Evolutionary conservation across 2,888 invertebrate species (phyloP), one percentile per base, ranked within the genome.

Genomic region (Drosophila mulleri): DNA sequence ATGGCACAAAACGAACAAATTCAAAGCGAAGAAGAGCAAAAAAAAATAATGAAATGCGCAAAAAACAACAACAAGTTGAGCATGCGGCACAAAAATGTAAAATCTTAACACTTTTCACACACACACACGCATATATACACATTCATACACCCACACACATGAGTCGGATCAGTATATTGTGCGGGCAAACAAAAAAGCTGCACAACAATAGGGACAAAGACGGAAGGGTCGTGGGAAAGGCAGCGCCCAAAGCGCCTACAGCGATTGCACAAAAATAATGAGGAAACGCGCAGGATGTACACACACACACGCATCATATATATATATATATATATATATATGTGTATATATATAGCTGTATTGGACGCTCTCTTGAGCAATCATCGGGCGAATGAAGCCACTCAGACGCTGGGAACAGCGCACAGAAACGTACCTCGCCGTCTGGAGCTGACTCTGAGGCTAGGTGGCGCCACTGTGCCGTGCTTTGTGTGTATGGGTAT

Each of bases 211-310:
- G 68, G 76, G 52, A 69, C 69, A 76, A 78, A 67, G 42, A 39
- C 67, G 71, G 44, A 67, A 56, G 66, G 72, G 66, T 57, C 72
- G 61, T 54, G 66, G 60, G 20, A 64, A 67, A 62, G 54, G 66
- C 67, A 57, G 62, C 74, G 61, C 69, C 75, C 68, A 86, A 73
- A 86, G 79, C 77, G 83, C 87, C 85, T 76, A 67, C 74, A 88
- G 89, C 88, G 83, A 89, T 83, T 88, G 88, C 88, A 88, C 88
- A 89, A 85, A 88, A 88, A 88, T 88, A 88, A 88, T 88, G 89
- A 88, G 85, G 79, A 89, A 85, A 78, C 75, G 80, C 78, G 71
- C 88, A 85, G 82, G 78, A 86, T 85, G 77, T 79, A 78, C 82
- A 58, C 54, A 63, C 37, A 57, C 41, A 63, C 37, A 48, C 52